These are phyloP conservation scores for Malurus cyaneus DNA, from an alignment of 2,113 vertebrate species.

Conservation along the genomic window DNA sequence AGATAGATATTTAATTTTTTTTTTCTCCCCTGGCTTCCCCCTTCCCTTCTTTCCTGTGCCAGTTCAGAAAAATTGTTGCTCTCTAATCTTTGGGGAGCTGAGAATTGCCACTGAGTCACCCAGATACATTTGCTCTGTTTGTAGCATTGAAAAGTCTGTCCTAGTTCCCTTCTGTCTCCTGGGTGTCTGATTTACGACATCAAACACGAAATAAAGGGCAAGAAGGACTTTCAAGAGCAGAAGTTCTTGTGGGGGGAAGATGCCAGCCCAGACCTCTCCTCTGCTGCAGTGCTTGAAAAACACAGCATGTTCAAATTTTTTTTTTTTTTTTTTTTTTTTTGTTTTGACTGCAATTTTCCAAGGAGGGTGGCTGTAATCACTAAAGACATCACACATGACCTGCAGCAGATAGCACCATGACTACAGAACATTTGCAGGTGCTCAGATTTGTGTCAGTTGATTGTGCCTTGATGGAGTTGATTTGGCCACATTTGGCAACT, in stretches of 20 bases:
- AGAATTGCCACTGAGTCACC: not conserved
- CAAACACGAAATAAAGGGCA: not conserved
- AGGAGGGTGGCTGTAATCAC: not conserved
- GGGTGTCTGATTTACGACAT: not conserved
- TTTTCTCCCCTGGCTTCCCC: rapidly evolving
- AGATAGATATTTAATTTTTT: not conserved
- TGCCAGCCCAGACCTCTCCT: not conserved
- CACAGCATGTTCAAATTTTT: not conserved
- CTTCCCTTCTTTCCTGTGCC: not conserved
- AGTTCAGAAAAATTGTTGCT: constrained; percentile 12
- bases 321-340: not conserved
- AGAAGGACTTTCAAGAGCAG: not conserved
- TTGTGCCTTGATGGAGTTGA: not conserved
- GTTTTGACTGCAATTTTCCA: not conserved
- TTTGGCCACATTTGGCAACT: not conserved
- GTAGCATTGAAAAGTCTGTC: constrained; percentile 21
- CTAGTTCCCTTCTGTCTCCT: not conserved
- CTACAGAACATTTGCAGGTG: not conserved
- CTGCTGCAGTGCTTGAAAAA: not conserved
- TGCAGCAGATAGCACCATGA: not conserved
- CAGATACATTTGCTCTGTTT: not conserved
- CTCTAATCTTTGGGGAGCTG: not conserved
- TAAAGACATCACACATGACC: not conserved
- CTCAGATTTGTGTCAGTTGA: not conserved
- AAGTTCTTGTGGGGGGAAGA: not conserved